Conservation (phyloP, 2,113 vertebrate genomes). For the Eulemur macaco region DNA sequence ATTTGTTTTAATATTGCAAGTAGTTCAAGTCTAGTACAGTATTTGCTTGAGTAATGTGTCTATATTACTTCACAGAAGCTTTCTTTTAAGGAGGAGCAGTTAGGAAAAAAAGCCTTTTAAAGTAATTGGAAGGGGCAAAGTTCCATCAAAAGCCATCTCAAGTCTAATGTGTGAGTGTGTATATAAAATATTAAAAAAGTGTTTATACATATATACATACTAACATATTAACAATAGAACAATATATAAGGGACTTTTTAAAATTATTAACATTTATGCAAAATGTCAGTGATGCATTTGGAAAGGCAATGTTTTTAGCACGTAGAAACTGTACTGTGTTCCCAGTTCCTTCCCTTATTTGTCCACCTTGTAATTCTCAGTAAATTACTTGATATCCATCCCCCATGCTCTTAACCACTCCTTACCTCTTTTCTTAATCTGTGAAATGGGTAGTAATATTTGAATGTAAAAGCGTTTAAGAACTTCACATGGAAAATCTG, state of each 20-base stretch:
- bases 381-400: neutral
- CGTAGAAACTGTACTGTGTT: neutral
- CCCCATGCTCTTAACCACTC: neutral
- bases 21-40: slow-evolving; percentile 64
- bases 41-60: slow-evolving; percentile 62
- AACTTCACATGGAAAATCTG: neutral
- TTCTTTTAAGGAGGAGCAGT: slow-evolving; percentile 67
- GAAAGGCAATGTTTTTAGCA: neutral
- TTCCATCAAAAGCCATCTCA: slow-evolving; percentile 66
- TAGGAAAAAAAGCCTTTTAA: slow-evolving; percentile 70
- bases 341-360: neutral
- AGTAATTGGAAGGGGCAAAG: slow-evolving; percentile 75
- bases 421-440: neutral
- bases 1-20: slow-evolving; percentile 50
- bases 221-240: neutral
- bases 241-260: neutral
- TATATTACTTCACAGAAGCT: slow-evolving; percentile 68
- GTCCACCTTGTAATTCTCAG: neutral
- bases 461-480: neutral
- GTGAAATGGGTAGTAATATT: slow-evolving; percentile 17
- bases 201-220: neutral
- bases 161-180: neutral
- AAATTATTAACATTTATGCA: slow-evolving; percentile 64
- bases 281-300: neutral
- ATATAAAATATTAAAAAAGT: neutral